A percentile compares a stretch with the other conserved stretches of the same genome.
Evolutionary conservation across 2,113 vertebrate species (phyloP).

Genomic region (Heterochromis multidens): DNA sequence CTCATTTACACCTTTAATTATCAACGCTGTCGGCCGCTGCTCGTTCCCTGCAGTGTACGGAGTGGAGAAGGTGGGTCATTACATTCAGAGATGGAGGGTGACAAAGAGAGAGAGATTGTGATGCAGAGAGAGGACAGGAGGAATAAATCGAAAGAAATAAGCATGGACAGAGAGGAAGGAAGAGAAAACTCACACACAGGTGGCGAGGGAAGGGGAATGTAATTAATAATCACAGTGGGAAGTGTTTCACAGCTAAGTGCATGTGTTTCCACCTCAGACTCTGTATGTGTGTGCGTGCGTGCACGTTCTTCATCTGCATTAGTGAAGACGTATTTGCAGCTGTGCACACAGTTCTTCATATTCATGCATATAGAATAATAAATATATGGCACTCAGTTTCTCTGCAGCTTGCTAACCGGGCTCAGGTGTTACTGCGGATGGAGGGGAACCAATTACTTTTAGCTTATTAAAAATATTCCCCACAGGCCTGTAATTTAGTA

Average conservation of each 20-base stretch:
- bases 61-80: conserved; percentile 11
- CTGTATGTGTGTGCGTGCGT: not conserved
- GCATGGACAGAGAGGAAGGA: not conserved
- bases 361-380: not conserved
- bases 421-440: not conserved
- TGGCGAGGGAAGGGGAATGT: conserved; percentile 47
- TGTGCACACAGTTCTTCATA: not conserved
- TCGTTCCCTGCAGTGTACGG: not conserved
- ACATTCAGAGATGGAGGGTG: not conserved
- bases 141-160: not conserved
- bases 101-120: not conserved
- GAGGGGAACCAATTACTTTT: not conserved
- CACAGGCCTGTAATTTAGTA: not conserved
- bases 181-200: conserved; percentile 18
- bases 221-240: conserved; percentile 70
- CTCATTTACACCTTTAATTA: conserved; percentile 32
- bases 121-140: not conserved
- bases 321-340: not conserved
- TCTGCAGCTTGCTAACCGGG: not conserved
- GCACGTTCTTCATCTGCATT: not conserved
- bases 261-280: conserved; percentile 22
- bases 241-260: conserved; percentile 42
- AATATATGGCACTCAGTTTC: not conserved
- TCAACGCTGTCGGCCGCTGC: not conserved
- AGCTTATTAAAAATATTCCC: not conserved